Conservation (phyloP, 2,113 vertebrate species). For the Monopterus albus region DNA sequence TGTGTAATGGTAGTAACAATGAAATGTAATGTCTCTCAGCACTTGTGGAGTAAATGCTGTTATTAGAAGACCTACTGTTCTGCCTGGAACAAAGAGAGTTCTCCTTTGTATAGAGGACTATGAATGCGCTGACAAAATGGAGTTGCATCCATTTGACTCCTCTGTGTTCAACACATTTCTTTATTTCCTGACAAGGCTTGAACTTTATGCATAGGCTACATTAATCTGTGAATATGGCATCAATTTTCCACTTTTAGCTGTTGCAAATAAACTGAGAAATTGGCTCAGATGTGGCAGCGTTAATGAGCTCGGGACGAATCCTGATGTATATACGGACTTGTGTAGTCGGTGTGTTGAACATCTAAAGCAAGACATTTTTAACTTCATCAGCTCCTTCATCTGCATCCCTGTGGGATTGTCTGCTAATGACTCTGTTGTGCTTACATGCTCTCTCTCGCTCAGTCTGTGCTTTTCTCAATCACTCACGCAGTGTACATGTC, state of each 20-base stretch:
- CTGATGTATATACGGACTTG: slow-evolving; percentile 19
- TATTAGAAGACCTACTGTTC: background rate
- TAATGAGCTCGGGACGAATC: slow-evolving; percentile 26
- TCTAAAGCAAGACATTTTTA: slow-evolving; percentile 36
- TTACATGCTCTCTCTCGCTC: background rate
- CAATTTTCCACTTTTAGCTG: slow-evolving; percentile 16
- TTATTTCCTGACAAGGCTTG: background rate
- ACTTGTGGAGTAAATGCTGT: background rate
- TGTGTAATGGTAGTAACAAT: background rate
- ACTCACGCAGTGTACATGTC: background rate
- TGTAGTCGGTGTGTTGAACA: slow-evolving; percentile 21
- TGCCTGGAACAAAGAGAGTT: background rate
- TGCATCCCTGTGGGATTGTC: slow-evolving; percentile 26
- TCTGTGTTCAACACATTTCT: background rate
- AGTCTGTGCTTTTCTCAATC: background rate
- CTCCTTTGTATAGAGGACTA: background rate
- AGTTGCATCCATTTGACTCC: background rate
- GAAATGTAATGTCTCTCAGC: background rate
- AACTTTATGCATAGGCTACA: background rate
- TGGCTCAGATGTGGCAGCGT: background rate
- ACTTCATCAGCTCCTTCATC: slow-evolving; percentile 40
- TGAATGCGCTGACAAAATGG: background rate
- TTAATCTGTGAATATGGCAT: slow-evolving; percentile 12
- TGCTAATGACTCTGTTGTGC: slow-evolving; percentile 39
- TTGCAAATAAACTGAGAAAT: slow-evolving; percentile 12